Conservation (phyloP, 2,113 vertebrate genomes). For the Salvelinus sp. region DNA sequence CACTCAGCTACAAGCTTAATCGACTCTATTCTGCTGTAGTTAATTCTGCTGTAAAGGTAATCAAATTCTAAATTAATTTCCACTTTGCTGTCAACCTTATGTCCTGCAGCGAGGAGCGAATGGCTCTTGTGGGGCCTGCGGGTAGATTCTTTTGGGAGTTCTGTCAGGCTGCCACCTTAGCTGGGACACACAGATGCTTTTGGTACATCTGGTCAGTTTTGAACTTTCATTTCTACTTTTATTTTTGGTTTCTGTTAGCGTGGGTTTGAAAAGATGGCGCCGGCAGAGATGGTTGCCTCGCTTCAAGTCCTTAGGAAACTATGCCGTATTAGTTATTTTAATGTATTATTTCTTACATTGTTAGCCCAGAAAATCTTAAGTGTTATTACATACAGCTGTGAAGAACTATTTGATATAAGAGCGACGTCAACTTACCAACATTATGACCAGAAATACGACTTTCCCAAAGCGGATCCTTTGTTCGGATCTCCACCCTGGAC, state of each 20-base stretch:
- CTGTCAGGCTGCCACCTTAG: not conserved
- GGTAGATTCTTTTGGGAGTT: not conserved
- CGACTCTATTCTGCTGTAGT: constrained; percentile 35
- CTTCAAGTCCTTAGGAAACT: no score
- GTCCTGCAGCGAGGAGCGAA: not conserved
- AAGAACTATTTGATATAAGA: no score
- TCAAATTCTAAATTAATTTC: constrained; percentile 40
- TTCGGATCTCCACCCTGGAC: no score
- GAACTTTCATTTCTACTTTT: not conserved
- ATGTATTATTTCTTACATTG: no score
- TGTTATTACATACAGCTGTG: no score
- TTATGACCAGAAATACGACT: no score
- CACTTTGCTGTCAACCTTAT: constrained; percentile 10
- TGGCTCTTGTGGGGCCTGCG: not conserved
- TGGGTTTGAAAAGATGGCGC: not conserved
- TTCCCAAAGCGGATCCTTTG: no score
- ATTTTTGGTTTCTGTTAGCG: not conserved
- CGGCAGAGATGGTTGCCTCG: no score
- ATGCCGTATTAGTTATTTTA: no score
- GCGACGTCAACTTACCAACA: no score
- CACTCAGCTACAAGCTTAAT: constrained; percentile 32
- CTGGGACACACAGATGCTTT: not conserved
- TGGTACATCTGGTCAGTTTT: not conserved
- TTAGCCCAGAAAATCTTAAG: no score
- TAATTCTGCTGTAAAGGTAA: constrained; percentile 34